phyloP scores from a whole-genome alignment of 1,140 invertebrate species.

The Elymnias hypermnestra region DNA sequence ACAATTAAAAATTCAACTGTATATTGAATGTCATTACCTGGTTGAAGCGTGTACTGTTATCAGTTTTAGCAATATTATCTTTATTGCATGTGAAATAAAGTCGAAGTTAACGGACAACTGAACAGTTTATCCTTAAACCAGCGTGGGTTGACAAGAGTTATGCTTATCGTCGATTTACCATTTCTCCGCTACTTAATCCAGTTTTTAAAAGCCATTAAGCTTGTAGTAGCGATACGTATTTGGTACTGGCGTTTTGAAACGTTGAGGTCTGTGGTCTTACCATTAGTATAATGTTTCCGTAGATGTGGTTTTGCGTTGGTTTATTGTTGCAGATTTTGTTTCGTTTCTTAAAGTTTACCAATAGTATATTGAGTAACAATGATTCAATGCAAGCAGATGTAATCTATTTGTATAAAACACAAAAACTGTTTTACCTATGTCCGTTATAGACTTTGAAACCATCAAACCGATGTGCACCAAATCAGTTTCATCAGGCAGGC shows the following conservation, averaged over 20 bases:
- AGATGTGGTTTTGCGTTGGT: constrained; percentile 15
- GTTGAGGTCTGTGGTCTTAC: constrained; percentile 33
- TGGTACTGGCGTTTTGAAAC: constrained; percentile 41
- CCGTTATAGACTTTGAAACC: no score
- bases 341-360: no score
- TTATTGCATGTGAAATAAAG: constrained; percentile 15
- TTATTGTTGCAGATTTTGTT: constrained; percentile 1
- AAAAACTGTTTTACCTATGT: no score
- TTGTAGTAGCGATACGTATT: constrained; percentile 55
- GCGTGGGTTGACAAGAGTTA: constrained; percentile 61
- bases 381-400: no score
- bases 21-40: constrained; percentile 20
- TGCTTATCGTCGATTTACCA: constrained; percentile 64
- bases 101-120: constrained; percentile 7
- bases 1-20: constrained; percentile 31
- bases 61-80: constrained; percentile 7
- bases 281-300: constrained; percentile 17
- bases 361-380: no score
- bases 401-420: no score
- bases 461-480: no score
- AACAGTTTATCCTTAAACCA: constrained; percentile 28
- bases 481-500: no score
- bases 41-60: constrained; percentile 10
- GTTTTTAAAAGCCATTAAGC: constrained; percentile 65
- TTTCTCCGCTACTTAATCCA: constrained; percentile 69